Base-by-base conservation (phyloP, 2,797 vertebrate genomes). In the Notolepis coatsorum region DNA sequence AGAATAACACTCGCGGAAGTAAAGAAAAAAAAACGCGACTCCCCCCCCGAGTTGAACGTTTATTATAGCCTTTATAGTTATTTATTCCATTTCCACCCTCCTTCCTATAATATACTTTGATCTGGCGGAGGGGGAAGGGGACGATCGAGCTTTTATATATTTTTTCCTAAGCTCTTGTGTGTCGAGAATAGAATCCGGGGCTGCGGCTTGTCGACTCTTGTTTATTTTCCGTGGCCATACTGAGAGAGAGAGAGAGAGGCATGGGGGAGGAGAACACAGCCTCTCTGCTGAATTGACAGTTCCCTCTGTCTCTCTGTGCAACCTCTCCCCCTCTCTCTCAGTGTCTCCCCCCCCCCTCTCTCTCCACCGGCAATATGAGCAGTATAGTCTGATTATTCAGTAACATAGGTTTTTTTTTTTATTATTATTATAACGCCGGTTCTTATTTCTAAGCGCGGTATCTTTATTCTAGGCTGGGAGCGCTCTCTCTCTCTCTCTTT, bases 221-320 rank as follows among this genome's bases (percentile, higher is more conserved):
- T 82, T 82, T 80, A 77, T 82, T 75, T 79, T 78, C 61, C 77
- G 50, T 61, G 68, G 71, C 31, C 45, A n/a, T 41, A 55, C 42
- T 77, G 67, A 75, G 69, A 69, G 73, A 66, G 68, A 59, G 73
- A 51, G 70, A 76, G 76, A n/a, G n/a, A n/a, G n/a, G n/a, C n/a
- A n/a, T n/a, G n/a, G n/a, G n/a, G n/a, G n/a, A n/a, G n/a, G n/a
- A 73, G 65, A 35, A 31, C 15, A 3, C 13, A 47, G 42, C 53
- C 55, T 38, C 52, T 56, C 66, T 62, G 50, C 42, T 41, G 48
- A 53, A 38, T 25, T 53, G 35, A 24, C 50, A 53, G 35, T 39
- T 53, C 13, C 10, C 20, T 24, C 7, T 4, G 38, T 13, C 2
- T 38, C 7, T 17, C 15, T 55, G 56, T 28, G n/a, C n/a, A n/a